phyloP scores from a whole-genome alignment of 2,113 vertebrate genomes.

The Tilapia sparmanii region DNA sequence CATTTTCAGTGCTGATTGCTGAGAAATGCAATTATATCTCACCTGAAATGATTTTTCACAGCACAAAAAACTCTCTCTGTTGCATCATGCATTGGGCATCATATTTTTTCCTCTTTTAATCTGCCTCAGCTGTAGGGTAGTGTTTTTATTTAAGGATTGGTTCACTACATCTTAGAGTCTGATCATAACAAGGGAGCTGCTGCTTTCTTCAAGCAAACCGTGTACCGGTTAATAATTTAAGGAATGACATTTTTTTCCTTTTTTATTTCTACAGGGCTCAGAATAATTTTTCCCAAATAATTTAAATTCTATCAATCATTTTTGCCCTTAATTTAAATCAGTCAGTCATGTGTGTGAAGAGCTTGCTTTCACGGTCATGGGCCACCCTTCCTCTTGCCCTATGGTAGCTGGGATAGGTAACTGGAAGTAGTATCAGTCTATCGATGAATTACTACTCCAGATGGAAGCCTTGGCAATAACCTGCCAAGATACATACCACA shows the following conservation, averaged over 20 bases:
- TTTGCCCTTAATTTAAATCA: neutral
- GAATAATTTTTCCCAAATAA: conserved; percentile 6
- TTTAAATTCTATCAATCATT: conserved; percentile 36
- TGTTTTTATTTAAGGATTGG: conserved; percentile 29
- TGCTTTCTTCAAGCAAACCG: conserved; percentile 15
- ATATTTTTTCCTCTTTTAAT: neutral
- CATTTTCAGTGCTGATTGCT: neutral
- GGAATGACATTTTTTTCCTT: neutral
- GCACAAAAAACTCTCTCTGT: neutral
- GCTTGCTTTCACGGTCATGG: neutral
- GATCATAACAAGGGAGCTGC: conserved; percentile 16
- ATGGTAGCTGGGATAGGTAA: neutral
- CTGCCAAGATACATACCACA: neutral
- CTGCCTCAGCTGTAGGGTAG: neutral
- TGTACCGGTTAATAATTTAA: conserved; percentile 32
- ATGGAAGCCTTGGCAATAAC: neutral
- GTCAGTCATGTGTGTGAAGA: neutral
- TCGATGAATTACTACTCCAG: neutral
- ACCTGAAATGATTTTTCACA: neutral
- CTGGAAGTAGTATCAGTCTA: neutral
- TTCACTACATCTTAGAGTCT: conserved; percentile 12
- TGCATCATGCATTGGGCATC: conserved; percentile 1
- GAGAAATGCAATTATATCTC: conserved; percentile 20
- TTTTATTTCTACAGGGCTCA: neutral
- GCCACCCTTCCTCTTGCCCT: neutral